Conservation (phyloP, 2,113 vertebrate species). For the Anolis carolinensis region DNA sequence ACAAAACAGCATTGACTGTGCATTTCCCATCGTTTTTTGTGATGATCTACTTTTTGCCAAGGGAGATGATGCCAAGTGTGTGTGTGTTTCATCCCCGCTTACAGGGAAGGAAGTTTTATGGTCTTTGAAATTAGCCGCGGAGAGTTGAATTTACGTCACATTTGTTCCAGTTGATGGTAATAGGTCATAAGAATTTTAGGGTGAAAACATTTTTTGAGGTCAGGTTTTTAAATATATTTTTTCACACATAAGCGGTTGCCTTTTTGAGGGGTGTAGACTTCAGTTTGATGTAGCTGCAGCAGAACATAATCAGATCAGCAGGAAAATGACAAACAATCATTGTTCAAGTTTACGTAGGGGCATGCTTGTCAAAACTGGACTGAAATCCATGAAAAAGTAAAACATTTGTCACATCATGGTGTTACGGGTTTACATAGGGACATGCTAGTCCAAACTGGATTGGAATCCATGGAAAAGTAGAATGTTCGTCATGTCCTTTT, state of each 20-base stretch:
- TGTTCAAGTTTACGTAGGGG: neutral
- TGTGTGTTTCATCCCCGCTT: neutral
- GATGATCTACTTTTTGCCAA: slow-evolving; percentile 4
- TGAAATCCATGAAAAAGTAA: neutral
- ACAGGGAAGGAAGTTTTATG: slow-evolving; percentile 38
- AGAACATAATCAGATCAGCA: neutral
- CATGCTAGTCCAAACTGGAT: slow-evolving; percentile 3
- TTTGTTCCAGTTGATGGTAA: slow-evolving; percentile 56
- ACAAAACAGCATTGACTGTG: slow-evolving; percentile 27
- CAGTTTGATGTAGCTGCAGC: neutral
- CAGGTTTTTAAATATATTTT: slow-evolving; percentile 43
- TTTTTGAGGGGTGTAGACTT: slow-evolving; percentile 40
- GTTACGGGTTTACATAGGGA: neutral
- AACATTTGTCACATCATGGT: neutral
- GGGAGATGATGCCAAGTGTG: neutral
- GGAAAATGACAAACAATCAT: neutral
- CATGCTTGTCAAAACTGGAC: slow-evolving; percentile 3
- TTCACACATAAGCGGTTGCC: slow-evolving; percentile 36
- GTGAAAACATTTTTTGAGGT: slow-evolving; percentile 34
- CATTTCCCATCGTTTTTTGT: slow-evolving; percentile 28
- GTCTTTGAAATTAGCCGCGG: slow-evolving; percentile 24
- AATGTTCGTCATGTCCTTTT: neutral
- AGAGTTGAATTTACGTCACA: slow-evolving; percentile 35
- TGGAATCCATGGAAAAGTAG: neutral
- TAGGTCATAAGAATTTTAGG: slow-evolving; percentile 39